phyloP scores from a whole-genome alignment of 2,113 vertebrate genomes.

The Dolichotis patagonum region DNA sequence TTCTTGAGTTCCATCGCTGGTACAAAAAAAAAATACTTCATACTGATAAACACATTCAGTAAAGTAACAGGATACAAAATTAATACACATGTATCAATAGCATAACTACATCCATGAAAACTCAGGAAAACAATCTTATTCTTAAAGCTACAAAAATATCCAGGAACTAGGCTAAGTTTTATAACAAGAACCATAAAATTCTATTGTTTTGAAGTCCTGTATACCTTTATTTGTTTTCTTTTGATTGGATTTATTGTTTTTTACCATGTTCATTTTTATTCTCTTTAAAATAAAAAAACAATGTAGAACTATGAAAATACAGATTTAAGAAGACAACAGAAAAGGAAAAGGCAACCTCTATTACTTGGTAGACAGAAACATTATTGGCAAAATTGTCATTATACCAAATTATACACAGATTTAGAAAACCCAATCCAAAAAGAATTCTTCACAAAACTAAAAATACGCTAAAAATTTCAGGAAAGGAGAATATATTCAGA shows the following conservation, averaged over 20 bases:
- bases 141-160: not conserved
- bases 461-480: not conserved
- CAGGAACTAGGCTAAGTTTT: not conserved
- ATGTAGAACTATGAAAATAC: not conserved
- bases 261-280: no score
- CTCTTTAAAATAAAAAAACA: no score
- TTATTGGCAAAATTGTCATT: not conserved
- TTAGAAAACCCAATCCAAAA: not conserved
- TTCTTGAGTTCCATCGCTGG: no score
- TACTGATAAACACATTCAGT: not conserved
- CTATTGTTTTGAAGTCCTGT: no score
- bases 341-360: not conserved
- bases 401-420: not conserved
- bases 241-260: no score
- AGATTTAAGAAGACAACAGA: not conserved
- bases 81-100: not conserved
- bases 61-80: not conserved
- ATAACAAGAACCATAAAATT: not conserved
- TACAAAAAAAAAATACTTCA: no score
- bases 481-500: not conserved
- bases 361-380: not conserved
- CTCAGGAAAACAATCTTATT: not conserved
- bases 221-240: no score
- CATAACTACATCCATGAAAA: not conserved
- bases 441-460: not conserved